Evolutionary conservation across 2,113 vertebrate species (phyloP).

Genomic region (Girardinichthys multiradiatus): DNA sequence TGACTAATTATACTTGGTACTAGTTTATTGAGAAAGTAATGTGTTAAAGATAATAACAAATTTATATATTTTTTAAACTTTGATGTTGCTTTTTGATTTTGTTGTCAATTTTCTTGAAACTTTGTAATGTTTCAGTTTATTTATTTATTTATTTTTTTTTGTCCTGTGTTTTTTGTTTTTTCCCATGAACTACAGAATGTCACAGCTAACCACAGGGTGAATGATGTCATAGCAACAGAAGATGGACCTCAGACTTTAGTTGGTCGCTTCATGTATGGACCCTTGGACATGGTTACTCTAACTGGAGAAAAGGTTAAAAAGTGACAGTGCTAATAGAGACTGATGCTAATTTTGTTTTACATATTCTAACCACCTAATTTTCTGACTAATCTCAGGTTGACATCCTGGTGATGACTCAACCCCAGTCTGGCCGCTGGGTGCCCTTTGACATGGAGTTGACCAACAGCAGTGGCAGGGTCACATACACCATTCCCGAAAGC

Average conservation of each 20-base stretch:
- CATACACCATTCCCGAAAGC: constrained; percentile 88
- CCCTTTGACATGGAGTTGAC: constrained; percentile 95
- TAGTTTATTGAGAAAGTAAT: no score
- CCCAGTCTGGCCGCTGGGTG: constrained; percentile 93
- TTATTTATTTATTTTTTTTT: no score
- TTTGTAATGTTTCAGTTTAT: no score
- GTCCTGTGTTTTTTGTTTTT: neutral
- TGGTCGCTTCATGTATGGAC: constrained; percentile 98
- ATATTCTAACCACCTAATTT: neutral
- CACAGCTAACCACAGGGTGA: constrained; percentile 94
- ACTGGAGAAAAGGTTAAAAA: constrained; percentile 93
- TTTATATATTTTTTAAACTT: no score
- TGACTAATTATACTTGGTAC: no score
- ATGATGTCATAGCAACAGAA: constrained; percentile 91
- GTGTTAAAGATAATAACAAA: no score
- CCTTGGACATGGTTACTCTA: constrained; percentile 97
- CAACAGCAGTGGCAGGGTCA: constrained; percentile 92
- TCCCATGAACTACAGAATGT: constrained; percentile 86
- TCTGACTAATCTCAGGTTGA: constrained; percentile 86
- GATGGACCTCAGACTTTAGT: constrained; percentile 90
- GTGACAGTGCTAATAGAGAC: neutral
- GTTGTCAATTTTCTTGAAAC: no score
- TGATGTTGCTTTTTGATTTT: no score
- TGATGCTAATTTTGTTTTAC: neutral
- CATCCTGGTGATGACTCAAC: constrained; percentile 92